Percentiles rank a stretch among this genome's conserved stretches.
Conservation (phyloP, 2,888 invertebrate genomes). For the Anaspis maculata region DNA sequence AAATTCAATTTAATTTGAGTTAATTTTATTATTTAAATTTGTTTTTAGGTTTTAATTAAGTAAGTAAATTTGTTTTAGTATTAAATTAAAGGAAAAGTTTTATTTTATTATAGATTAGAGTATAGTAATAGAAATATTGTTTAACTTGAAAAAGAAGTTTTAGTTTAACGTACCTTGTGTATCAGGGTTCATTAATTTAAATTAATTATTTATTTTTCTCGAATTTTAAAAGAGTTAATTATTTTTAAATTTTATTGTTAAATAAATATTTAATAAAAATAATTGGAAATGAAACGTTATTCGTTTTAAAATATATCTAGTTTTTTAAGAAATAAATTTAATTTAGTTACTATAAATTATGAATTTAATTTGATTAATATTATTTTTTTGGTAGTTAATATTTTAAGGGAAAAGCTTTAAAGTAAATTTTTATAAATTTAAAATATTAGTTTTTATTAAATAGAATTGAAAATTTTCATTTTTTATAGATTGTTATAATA, state of each 20-base stretch:
- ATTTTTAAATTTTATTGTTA: conserved; percentile 50
- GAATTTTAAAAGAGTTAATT: conserved; percentile 56
- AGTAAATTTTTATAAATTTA: conserved; percentile 10
- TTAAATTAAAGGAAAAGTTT: conserved; percentile 48
- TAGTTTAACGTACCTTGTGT: conserved; percentile 62
- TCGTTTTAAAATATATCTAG: conserved; percentile 60
- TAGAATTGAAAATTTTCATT: conserved; percentile 51
- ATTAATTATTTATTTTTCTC: conserved; percentile 43
- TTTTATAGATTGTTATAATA: conserved; percentile 41
- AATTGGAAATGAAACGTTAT: conserved; percentile 55
- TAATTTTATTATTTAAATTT: conserved; percentile 14
- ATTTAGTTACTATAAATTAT: conserved; percentile 8
- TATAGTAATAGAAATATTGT: conserved; percentile 48
- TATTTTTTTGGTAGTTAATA: conserved; percentile 4
- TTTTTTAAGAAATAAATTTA: conserved; percentile 44
- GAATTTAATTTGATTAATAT: conserved; percentile 4
- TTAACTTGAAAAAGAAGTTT: conserved; percentile 46
- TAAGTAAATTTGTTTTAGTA: conserved; percentile 43
- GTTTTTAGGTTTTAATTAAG: conserved; percentile 34
- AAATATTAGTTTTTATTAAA: conserved; percentile 22
- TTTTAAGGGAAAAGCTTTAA: conserved; percentile 16
- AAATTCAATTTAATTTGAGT: conserved; percentile 28
- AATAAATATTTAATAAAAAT: conserved; percentile 54
- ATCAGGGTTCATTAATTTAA: conserved; percentile 56
- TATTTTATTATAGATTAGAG: conserved; percentile 47